Evolutionary conservation across 2,888 invertebrate genomes (phyloP), one percentile per base, ranked within the genome.

Genomic region (Drosophila mimica): DNA sequence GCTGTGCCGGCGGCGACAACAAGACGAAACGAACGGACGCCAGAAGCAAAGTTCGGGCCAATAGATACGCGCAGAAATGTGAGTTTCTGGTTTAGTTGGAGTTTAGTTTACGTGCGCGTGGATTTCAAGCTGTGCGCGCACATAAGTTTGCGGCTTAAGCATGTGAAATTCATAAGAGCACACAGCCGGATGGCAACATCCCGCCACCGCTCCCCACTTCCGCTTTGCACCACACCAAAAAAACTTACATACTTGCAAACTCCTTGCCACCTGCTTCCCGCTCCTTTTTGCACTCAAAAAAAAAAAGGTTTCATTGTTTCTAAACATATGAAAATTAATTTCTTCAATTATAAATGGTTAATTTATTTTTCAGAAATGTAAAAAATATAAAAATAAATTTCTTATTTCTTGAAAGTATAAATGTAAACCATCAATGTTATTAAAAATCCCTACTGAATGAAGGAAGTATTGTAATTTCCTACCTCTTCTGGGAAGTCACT

Each of bases 121-220:
- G 90, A 90, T 87, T 90, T 90, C 89, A 89, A 90, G 86, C 89
- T 85, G 88, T 86, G 89, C 82, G 77, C 86, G 78, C 84, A 90
- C 89, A 88, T 90, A 86, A 86, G 90, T 86, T 90, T 86, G 79
- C 79, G 90, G 86, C 86, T 86, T 86, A 86, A 86, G 85, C 90
- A 89, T 85, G 90, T 88, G 90, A 88, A 88, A 85, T 88, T 89
- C 90, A 88, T 89, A 89, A 75, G 88, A 77, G 78, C 78, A 56
- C 43, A 65, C 43, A 62, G 81, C 81, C 77, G 66, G 71, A 64
- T 74, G 85, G 64, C 38, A 65, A 43, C 11, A 33, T 33, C 31
- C 28, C 8, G 17, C 36, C 8, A 13, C 28, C 48, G 15, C 25
- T 25, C 15, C 8, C 25, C 46, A 25, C 46, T 25, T 46, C 15